These are phyloP conservation scores for Mesocricetus auratus DNA, from an alignment of 2,113 vertebrate genomes.

Conservation along the genomic window DNA sequence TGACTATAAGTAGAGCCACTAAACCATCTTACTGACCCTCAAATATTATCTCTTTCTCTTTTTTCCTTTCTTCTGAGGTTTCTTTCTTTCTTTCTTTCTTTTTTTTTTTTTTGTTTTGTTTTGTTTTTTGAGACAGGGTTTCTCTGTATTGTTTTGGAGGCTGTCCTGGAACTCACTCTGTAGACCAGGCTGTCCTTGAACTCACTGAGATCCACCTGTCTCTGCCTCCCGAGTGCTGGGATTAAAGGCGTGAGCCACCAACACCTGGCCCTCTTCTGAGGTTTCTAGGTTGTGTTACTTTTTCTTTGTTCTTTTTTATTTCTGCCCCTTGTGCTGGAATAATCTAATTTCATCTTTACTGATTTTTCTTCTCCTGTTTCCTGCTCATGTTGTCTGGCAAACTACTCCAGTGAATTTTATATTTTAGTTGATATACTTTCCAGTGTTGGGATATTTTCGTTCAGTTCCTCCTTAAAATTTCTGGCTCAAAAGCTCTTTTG, in stretches of 20 bases:
- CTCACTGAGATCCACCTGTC: too few relatives aligned
- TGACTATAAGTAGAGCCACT: neutral
- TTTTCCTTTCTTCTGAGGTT: too few relatives aligned
- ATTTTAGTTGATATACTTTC: neutral
- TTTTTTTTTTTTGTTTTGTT: too few relatives aligned
- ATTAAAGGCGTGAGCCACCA: too few relatives aligned
- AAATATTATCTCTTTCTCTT: neutral
- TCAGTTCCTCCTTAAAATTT: neutral
- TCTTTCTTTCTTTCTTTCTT: too few relatives aligned
- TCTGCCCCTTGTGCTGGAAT: neutral
- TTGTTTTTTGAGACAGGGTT: too few relatives aligned
- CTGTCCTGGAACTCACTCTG: too few relatives aligned
- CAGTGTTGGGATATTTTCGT: neutral
- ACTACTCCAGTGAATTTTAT: neutral
- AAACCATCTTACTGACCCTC: neutral
- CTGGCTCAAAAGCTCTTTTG: neutral
- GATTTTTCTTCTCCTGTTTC: neutral
- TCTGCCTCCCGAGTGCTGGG: too few relatives aligned
- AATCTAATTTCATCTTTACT: neutral
- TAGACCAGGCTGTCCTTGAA: too few relatives aligned
- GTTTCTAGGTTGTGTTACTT: neutral
- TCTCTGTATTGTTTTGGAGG: too few relatives aligned
- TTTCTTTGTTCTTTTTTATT: neutral
- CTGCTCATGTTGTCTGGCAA: neutral
- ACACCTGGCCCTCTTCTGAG: too few relatives aligned